phyloP scores from a whole-genome alignment of 2,888 invertebrate species.

The Himalopsyche japonica region DNA sequence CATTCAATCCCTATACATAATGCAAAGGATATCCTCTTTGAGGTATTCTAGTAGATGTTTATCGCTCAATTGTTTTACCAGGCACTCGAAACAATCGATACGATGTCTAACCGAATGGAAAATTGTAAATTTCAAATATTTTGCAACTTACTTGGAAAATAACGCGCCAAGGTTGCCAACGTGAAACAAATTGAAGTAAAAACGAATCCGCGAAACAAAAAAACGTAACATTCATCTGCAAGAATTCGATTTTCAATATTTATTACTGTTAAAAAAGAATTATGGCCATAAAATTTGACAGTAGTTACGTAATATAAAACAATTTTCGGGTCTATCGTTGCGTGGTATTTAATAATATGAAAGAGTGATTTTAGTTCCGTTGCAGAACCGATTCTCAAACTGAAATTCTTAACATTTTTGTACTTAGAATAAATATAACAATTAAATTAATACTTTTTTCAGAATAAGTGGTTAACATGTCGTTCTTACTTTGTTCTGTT shows the following conservation, averaged over 20 bases:
- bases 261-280: background rate
- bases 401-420: too few relatives aligned
- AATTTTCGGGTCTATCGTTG: too few relatives aligned
- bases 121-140: slow-evolving; percentile 18
- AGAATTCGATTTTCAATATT: background rate
- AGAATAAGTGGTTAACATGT: too few relatives aligned
- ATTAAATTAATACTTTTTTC: too few relatives aligned
- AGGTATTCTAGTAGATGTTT: background rate
- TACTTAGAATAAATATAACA: too few relatives aligned
- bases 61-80: slow-evolving; percentile 8
- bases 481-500: too few relatives aligned
- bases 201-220: background rate
- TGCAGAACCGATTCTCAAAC: too few relatives aligned
- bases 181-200: background rate
- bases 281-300: background rate
- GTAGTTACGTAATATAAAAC: background rate
- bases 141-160: slow-evolving; percentile 13
- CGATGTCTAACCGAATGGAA: slow-evolving; percentile 10
- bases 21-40: background rate
- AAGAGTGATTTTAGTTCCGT: too few relatives aligned
- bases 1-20: background rate
- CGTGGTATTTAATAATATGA: too few relatives aligned
- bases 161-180: slow-evolving; percentile 1
- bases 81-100: slow-evolving; percentile 12
- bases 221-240: background rate